Percentiles rank a stretch among this genome's conserved stretches.
Evolutionary conservation across 1,140 invertebrate genomes (phyloP).

Genomic region (Lordiphosa mommai): DNA sequence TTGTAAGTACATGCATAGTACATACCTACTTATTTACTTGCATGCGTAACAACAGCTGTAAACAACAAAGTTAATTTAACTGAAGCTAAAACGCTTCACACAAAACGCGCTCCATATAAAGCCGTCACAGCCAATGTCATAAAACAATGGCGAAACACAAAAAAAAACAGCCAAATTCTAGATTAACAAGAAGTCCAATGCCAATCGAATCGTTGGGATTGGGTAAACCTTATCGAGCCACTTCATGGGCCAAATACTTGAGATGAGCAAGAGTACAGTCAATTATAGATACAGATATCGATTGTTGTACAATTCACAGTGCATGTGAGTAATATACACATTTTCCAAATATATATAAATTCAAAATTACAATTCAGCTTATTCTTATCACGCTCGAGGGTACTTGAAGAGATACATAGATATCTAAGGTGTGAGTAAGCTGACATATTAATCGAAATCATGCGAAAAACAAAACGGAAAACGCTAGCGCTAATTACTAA

Average conservation of each 20-base stretch:
- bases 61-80: too few relatives aligned
- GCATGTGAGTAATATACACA: too few relatives aligned
- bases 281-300: constrained; percentile 29
- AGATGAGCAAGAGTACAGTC: constrained; percentile 8
- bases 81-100: too few relatives aligned
- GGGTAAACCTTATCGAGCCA: constrained; percentile 46
- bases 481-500: constrained; percentile 53
- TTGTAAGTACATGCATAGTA: too few relatives aligned
- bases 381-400: too few relatives aligned
- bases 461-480: constrained; percentile 32
- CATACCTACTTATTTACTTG: too few relatives aligned
- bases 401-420: too few relatives aligned
- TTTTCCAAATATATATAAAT: too few relatives aligned
- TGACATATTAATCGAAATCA: constrained; percentile 34
- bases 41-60: too few relatives aligned
- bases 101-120: not conserved
- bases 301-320: constrained; percentile 22
- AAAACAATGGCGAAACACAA: too few relatives aligned
- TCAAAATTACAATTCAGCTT: too few relatives aligned
- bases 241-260: constrained; percentile 8
- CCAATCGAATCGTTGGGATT: constrained; percentile 15
- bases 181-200: constrained; percentile 16
- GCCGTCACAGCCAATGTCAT: not conserved
- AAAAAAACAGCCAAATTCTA: too few relatives aligned
- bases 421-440: constrained; percentile 16